Base-by-base conservation (phyloP, 2,888 invertebrate genomes). In the Epirrhoe alternata region DNA sequence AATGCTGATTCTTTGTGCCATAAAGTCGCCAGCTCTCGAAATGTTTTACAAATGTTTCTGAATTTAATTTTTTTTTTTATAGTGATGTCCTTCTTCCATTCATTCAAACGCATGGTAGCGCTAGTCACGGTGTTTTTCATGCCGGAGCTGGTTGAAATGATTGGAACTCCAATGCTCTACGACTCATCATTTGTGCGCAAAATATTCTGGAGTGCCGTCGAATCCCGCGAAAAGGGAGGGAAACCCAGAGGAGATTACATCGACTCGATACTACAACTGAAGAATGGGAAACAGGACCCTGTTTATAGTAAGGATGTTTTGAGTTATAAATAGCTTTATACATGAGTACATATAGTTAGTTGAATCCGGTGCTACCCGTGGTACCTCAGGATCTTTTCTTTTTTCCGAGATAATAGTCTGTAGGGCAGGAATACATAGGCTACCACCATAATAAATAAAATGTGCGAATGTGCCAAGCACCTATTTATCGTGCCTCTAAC, bases 101-200 rank as follows among this genome's bases (percentile, higher is more conserved):
- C 73, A 10, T 73, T 74, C 51, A 78, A 77, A 64, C 72, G 78
- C 12, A 78, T 76, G 77, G 64, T 77, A 6, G 75, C 77, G 0
- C 55, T 78, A 45, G 73, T 76, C 5, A 71, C 74, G 0, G 77
- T 79, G 2, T 79, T 79, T 60, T 79, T 79, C 49, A 68, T 77
- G 61, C 78, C 77, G 0, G 73, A 74, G 30, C 67, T 78, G 10
- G 77, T 77, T 0, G 65, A 72, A 50, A 47, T 69, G 42, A 51
- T 77, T 42, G 76, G 78, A 5, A 65, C 70, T 6, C 64, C 71
- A 0, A 59, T 78, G 52, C 71, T 77, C 0, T 76, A 74, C 45
- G 68, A 78, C 61, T 67, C 73, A 1, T 56, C 69, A 16, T 76
- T 71, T 50, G 69, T 77, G 2, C 66, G 66, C 5, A 71, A 77